Evolutionary conservation across 2,797 vertebrate species (phyloP), one percentile per base, ranked within the genome.

Genomic region (Cynodonichthys magdalenae): DNA sequence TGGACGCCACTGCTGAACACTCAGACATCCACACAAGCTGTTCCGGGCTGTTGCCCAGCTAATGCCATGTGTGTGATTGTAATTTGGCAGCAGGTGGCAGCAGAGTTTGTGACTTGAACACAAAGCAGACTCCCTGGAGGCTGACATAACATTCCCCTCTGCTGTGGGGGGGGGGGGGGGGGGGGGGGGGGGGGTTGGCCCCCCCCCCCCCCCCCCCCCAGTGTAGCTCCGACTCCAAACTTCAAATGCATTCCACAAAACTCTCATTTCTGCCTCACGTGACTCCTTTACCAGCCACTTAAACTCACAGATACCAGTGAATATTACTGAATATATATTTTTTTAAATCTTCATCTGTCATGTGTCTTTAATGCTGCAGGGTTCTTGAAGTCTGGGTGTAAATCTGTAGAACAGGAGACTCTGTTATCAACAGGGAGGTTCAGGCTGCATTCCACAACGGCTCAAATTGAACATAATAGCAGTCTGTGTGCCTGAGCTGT

Each of bases 11-110:
- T 27, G 10, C 19, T 48, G 27, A 34, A 52, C 3, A 14, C 11
- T 31, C 19, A 17, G 27, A 39, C 28, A 39, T 54, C 15, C 41
- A 0, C 15, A 19, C 41, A 24, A 19, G 27, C 45, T 19, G 39
- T 17, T 56, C 49, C 17, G 10, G 12, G 31, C 50, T 28, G 49
- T 53, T 34, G 0, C 44, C 17, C 17, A 17, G 20, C 8, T 10
- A 36, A 8, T 19, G 12, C 10, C 69, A 18, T 7, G n/a, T 75
- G 54, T 49, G 42, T 59, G 61, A 56, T 9, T 42, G 0, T 6
- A 7, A 34, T 48, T 12, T 46, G 15, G 29, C 90, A 85, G 81
- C 72, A 89, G 89, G 75, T 59, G 87, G 89, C 72, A 77, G 82
- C 82, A 87, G 71, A 90, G 89, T 54, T 69, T 62, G 31, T 0